These are phyloP conservation scores for Saccostrea cuccullata DNA, from an alignment of 1,140 invertebrate genomes.

Conservation along the genomic window DNA sequence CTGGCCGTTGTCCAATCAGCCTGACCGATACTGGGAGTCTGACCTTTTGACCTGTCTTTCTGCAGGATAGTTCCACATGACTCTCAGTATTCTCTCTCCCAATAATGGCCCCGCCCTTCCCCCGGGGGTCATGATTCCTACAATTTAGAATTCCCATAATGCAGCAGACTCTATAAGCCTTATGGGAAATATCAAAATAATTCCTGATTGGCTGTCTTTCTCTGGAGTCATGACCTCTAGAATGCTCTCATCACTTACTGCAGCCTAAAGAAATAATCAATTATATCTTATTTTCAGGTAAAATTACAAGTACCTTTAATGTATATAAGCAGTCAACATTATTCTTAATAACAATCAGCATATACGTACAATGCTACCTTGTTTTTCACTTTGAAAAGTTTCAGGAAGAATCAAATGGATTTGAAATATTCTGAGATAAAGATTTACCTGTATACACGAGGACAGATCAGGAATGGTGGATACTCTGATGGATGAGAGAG, in stretches of 20 bases:
- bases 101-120: too few relatives aligned
- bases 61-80: constrained; percentile 65
- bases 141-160: too few relatives aligned
- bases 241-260: constrained; percentile 70
- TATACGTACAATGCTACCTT: too few relatives aligned
- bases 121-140: too few relatives aligned
- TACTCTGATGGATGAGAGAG: constrained; percentile 66
- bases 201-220: constrained; percentile 61
- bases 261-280: constrained; percentile 59
- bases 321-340: too few relatives aligned
- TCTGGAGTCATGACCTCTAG: constrained; percentile 69
- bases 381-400: too few relatives aligned
- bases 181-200: constrained; percentile 68
- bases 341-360: too few relatives aligned
- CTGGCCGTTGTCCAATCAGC: constrained; percentile 72
- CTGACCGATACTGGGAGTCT: constrained; percentile 71
- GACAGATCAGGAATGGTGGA: constrained; percentile 61
- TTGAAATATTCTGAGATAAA: neutral
- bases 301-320: neutral
- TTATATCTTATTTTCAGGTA: neutral
- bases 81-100: constrained; percentile 69
- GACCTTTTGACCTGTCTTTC: constrained; percentile 71
- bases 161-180: constrained; percentile 66
- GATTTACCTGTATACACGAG: constrained; percentile 68
- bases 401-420: too few relatives aligned